These are phyloP conservation scores for Prochilodus magdalenae DNA, from an alignment of 2,113 vertebrate species.

Conservation along the genomic window DNA sequence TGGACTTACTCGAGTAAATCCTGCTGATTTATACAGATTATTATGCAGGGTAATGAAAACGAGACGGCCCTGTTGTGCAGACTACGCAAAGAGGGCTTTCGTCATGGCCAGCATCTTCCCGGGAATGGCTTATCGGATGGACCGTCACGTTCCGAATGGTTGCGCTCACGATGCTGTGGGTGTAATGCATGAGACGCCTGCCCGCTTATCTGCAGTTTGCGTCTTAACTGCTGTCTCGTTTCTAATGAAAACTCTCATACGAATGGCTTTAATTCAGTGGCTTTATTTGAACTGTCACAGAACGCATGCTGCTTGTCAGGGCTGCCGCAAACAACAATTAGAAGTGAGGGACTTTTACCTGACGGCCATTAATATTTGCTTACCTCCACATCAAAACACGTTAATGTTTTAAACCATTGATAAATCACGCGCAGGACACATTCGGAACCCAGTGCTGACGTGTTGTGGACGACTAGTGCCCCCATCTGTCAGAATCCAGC, in stretches of 20 bases:
- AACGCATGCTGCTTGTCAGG: not conserved
- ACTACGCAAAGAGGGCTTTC: not conserved
- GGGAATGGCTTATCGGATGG: not conserved
- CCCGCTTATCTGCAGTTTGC: not conserved
- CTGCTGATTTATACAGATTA: conserved; percentile 7
- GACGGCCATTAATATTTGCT: not conserved
- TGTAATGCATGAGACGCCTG: not conserved
- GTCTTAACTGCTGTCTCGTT: not conserved
- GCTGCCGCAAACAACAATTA: not conserved
- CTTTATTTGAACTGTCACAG: conserved; percentile 7
- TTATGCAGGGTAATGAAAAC: not conserved
- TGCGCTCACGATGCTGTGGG: conserved; percentile 1
- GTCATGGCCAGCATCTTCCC: not conserved
- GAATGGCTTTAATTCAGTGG: not conserved
- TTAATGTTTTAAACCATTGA: not conserved
- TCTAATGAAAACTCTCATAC: not conserved
- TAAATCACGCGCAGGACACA: conserved; percentile 4
- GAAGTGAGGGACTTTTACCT: not conserved
- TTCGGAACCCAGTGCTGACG: not conserved
- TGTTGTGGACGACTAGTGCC: conserved; percentile 14
- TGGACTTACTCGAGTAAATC: conserved; percentile 15
- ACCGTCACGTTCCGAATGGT: not conserved
- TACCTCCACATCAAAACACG: not conserved
- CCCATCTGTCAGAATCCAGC: conserved; percentile 24
- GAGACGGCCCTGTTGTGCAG: not conserved